Conservation (phyloP, 2,797 vertebrate species). For the Epinephelus coioides region DNA sequence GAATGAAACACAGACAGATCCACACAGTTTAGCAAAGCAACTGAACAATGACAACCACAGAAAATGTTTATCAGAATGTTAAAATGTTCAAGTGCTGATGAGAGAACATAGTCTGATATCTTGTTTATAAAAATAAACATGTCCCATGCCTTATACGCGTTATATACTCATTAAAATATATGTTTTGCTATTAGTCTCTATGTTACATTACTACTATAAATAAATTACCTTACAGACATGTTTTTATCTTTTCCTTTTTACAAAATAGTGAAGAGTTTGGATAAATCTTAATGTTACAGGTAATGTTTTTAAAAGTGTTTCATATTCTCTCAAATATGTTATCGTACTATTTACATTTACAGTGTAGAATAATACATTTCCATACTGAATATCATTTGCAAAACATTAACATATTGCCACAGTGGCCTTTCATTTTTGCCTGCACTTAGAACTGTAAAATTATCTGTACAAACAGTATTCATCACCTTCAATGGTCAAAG, state of each 20-base stretch:
- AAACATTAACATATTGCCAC: conserved; percentile 72
- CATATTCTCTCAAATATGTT: conserved; percentile 74
- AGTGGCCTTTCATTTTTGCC: conserved; percentile 52
- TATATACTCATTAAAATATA: conserved; percentile 89
- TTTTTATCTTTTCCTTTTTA: conserved; percentile 74
- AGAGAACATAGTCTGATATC: conserved; percentile 70
- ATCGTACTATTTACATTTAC: conserved; percentile 79
- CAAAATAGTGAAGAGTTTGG: conserved; percentile 80
- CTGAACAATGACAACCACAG: conserved; percentile 79
- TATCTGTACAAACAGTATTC: conserved; percentile 66
- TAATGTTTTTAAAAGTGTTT: conserved; percentile 81
- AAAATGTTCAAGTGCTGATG: conserved; percentile 75
- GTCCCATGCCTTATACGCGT: conserved; percentile 86
- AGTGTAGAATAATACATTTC: conserved; percentile 77
- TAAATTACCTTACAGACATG: conserved; percentile 77
- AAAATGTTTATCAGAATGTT: conserved; percentile 69
- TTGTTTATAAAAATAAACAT: conserved; percentile 90
- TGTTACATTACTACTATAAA: conserved; percentile 88
- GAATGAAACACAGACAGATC: conserved; percentile 81
- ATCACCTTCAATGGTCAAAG: conserved; percentile 53
- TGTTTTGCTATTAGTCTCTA: conserved; percentile 85
- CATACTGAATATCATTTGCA: conserved; percentile 66
- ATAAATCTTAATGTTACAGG: conserved; percentile 77
- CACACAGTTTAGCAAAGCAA: conserved; percentile 78
- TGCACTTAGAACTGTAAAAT: conserved; percentile 56